These are phyloP conservation scores for Ammodytes marinus DNA, from an alignment of 2,113 vertebrate genomes.

Conservation along the genomic window DNA sequence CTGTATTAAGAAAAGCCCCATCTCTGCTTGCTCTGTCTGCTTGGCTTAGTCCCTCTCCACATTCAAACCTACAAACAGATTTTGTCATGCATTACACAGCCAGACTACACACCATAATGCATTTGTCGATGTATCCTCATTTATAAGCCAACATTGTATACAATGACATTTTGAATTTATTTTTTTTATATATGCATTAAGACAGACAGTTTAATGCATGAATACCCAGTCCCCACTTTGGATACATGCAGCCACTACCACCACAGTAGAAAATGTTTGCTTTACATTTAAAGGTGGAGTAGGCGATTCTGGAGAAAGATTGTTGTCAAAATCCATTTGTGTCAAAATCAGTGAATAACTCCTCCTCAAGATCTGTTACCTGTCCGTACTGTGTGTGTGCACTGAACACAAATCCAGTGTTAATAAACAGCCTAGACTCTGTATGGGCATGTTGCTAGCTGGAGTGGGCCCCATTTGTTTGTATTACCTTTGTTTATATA, in stretches of 20 bases:
- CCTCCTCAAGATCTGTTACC: too few relatives aligned
- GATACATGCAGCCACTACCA: neutral
- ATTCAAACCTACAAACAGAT: slow-evolving; percentile 35
- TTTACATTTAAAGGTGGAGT: neutral
- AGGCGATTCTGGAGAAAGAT: too few relatives aligned
- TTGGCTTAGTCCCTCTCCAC: slow-evolving; percentile 23
- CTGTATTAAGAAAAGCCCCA: too few relatives aligned
- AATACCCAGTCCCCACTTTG: neutral
- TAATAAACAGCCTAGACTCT: too few relatives aligned
- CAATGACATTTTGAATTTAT: neutral
- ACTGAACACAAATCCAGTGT: too few relatives aligned
- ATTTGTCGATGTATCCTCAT: neutral
- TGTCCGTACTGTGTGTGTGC: too few relatives aligned
- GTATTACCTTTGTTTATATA: too few relatives aligned
- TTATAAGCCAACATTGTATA: neutral
- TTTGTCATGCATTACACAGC: slow-evolving; percentile 3
- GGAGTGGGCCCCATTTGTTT: too few relatives aligned
- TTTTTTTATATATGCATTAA: neutral
- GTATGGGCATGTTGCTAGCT: too few relatives aligned
- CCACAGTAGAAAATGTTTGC: neutral
- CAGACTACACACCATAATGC: neutral
- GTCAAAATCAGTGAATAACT: too few relatives aligned
- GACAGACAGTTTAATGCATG: slow-evolving; percentile 8
- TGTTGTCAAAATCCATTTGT: too few relatives aligned
- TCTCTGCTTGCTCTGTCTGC: slow-evolving; percentile 11